Base-by-base conservation (phyloP, 2,888 invertebrate species). In the Sinodicranocentrus sp. region DNA sequence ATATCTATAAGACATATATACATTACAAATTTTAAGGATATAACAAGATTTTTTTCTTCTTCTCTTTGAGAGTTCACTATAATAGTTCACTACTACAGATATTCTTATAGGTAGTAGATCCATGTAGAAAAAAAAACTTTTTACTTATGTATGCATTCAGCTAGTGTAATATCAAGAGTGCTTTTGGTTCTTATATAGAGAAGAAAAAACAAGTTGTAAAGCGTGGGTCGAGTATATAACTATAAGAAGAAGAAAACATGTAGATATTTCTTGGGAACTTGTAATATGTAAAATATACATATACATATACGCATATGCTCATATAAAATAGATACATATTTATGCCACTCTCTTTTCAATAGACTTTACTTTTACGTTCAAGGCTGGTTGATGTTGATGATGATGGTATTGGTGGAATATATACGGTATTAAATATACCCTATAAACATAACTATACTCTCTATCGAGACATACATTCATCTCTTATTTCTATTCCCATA, bases 331-430 rank as follows among this genome's bases (percentile, higher is more conserved):
- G 6, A 39, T 39, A 48, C 48, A 5, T 48, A 48, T 57, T 10
- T 25, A 33, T 33, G 28, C 63, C 21, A 57, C 65, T 65, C 65
- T 65, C 28, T 59, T 61, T 59, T 70, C 78, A 59, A 78, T 70
- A 78, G 26, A 68, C 59, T 77, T 67, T 76, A 17, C 54, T 63
- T 63, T 70, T 70, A 68, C 77, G 70, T 61, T 70, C 78, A 78
- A 78, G 78, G 78, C 59, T 78, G 67, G 77, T 28, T 77, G 57
- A 65, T 39, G 63, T n/a, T 28, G 65, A 65, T 33, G 65, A 65
- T 65, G 65, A 8, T 21, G 39, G 23, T 65, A 23, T 5, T 28
- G 28, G 1, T 59, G 19, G 2, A n/a, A n/a, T n/a, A n/a, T n/a
- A n/a, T 59, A 59, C 59, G 57, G 57, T 21, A 57, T 57, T 57